Evolutionary conservation across 37 sponge, comb jelly and placozoan species (phyloP).

Genomic region (Hexactinellida sp.): DNA sequence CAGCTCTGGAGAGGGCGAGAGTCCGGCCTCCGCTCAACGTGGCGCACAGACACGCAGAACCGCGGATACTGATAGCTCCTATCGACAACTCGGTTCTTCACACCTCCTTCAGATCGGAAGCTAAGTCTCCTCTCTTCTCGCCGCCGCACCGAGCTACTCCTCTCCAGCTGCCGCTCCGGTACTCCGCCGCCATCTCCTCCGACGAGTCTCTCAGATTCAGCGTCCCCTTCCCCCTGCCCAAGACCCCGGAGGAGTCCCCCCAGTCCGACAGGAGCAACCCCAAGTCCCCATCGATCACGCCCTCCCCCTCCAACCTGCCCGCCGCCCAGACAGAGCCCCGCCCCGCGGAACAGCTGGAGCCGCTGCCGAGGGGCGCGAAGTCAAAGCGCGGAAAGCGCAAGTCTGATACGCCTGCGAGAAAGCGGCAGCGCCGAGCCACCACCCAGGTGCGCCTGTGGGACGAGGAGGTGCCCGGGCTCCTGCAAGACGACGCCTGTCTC

Average conservation of each 20-base stretch:
- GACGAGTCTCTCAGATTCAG: background rate
- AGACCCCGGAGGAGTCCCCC: background rate
- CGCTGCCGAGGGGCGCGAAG: background rate
- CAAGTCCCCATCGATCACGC: background rate
- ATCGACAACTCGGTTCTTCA: slow-evolving; percentile 9
- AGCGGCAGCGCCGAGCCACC: background rate
- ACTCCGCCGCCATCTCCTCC: background rate
- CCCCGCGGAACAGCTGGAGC: background rate
- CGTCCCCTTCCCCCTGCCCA: background rate
- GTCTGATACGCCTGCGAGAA: background rate
- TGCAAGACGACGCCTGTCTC: slow-evolving; percentile 13
- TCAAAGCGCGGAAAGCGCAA: background rate
- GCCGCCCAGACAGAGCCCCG: background rate
- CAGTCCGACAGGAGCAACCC: background rate
- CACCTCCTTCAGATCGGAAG: background rate
- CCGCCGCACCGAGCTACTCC: slow-evolving; percentile 39
- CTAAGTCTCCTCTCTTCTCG: slow-evolving; percentile 3
- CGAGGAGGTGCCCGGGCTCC: background rate
- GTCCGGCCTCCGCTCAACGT: background rate
- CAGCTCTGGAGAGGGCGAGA: background rate
- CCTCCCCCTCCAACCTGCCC: background rate
- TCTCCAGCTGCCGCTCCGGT: slow-evolving; percentile 19
- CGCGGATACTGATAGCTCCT: background rate
- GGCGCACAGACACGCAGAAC: background rate
- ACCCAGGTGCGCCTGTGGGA: background rate